Percentiles rank a stretch among this genome's conserved stretches.
These are phyloP conservation scores for Epinephelus coioides DNA, from an alignment of 2,797 vertebrate genomes.

Conservation along the genomic window DNA sequence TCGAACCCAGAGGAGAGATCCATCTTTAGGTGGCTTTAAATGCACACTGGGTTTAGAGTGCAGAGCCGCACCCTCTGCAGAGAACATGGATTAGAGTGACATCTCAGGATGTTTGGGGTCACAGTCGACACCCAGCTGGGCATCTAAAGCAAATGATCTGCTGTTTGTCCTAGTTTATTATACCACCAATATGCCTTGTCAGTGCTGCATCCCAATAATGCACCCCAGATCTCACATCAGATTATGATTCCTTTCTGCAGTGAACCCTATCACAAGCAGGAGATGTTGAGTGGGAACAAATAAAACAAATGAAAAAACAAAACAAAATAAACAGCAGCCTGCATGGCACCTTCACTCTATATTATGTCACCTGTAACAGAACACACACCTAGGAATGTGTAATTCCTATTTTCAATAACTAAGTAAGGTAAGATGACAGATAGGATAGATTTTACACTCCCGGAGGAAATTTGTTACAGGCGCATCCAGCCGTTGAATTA, in stretches of 20 bases:
- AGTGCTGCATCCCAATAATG: slow-evolving; percentile 10
- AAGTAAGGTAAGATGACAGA: slow-evolving; percentile 61
- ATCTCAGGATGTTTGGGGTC: not conserved
- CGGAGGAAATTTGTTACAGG: slow-evolving; percentile 68
- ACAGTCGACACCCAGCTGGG: fast-evolving
- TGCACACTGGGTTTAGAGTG: not conserved
- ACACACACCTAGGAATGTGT: slow-evolving; percentile 54
- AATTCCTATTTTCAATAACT: slow-evolving; percentile 66
- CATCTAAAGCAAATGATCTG: not conserved
- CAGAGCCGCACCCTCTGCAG: not conserved
- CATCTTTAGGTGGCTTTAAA: not conserved
- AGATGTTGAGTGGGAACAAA: slow-evolving; percentile 12
- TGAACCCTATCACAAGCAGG: slow-evolving; percentile 14
- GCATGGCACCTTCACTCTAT: slow-evolving; percentile 43
- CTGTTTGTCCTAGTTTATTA: not conserved
- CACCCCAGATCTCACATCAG: slow-evolving; percentile 24
- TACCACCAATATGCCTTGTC: not conserved
- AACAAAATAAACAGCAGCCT: slow-evolving; percentile 1
- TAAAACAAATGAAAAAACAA: not conserved
- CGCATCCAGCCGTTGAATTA: slow-evolving; percentile 54
- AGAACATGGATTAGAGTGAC: not conserved
- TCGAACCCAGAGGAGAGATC: not conserved
- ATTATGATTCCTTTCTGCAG: not conserved
- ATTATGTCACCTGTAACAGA: slow-evolving; percentile 60
- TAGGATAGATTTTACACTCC: slow-evolving; percentile 60